A percentile compares a stretch with the other conserved stretches of the same genome.
These are phyloP conservation scores for Darwinula stevensoni DNA, from an alignment of 2,888 invertebrate species.

Conservation along the genomic window DNA sequence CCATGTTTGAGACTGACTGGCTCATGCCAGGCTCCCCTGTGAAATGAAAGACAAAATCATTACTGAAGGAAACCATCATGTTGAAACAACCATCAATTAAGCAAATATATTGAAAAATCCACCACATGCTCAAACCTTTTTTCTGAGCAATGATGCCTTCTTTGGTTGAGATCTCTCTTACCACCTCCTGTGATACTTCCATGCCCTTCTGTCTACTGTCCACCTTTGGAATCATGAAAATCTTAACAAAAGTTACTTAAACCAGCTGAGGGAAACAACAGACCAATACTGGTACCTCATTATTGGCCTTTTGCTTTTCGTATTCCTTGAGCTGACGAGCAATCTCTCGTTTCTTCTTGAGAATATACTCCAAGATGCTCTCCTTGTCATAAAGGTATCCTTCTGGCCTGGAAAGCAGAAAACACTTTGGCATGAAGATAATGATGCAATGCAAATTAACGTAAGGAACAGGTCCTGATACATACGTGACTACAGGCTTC, in stretches of 20 bases:
- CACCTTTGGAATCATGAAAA: too few species aligned
- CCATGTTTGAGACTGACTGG: slow-evolving; percentile 42
- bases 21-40: slow-evolving; percentile 6
- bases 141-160: too few species aligned
- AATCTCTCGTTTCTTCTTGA: slow-evolving; percentile 75
- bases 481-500: slow-evolving; percentile 60
- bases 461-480: slow-evolving; percentile 10
- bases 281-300: too few species aligned
- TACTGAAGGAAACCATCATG: too few species aligned
- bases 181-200: too few species aligned
- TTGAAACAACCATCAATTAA: too few species aligned
- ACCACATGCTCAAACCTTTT: too few species aligned
- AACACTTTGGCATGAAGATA: slow-evolving; percentile 6
- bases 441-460: slow-evolving; percentile 5
- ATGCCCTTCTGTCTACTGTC: too few species aligned
- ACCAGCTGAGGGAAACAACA: too few species aligned
- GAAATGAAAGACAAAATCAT: background rate
- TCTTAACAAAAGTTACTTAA: too few species aligned
- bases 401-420: slow-evolving; percentile 31
- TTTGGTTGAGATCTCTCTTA: too few species aligned
- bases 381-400: slow-evolving; percentile 91
- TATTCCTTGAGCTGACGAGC: slow-evolving; percentile 66
- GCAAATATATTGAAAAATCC: too few species aligned
- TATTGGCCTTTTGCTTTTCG: slow-evolving; percentile 39
- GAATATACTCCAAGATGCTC: slow-evolving; percentile 74